Base-by-base conservation (phyloP, 2,797 vertebrate species). In the Sebastes glaucus region DNA sequence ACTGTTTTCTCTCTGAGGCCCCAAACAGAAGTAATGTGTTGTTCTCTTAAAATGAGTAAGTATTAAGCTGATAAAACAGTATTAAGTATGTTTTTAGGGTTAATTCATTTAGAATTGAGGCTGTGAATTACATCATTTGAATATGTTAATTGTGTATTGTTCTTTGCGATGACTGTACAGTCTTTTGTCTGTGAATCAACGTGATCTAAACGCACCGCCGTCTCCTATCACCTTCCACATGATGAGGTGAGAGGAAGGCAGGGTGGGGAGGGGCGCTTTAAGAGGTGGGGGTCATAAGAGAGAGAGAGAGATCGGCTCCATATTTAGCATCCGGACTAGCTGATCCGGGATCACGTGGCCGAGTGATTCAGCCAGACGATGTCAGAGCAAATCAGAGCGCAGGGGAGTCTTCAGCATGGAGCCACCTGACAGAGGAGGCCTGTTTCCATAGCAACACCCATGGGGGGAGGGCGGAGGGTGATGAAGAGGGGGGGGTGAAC, bases 361-460 rank as follows among this genome's bases (percentile, higher is more conserved):
- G 60, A 81, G 75, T 91, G 93, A 94, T 84, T 94, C 91, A 94
- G 75, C 84, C 79, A 82, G 86, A 90, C 80, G 32, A 72, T 80
- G 82, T 93, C 84, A 76, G 84, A 89, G 90, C 87, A 87, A 91
- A 94, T 94, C 91, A 91, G 89, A 89, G 87, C 25, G 69, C 87
- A 74, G 77, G 81, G 82, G 74, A 76, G 77, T 53, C 11, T 89
- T 83, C 70, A 78, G 80, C 83, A 73, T 80, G 79, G 74, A 87
- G 86, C 86, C 89, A 92, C 87, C 90, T 94, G 93, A 94, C 89
- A 86, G 87, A 90, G 85, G 82, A 90, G 87, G 87, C 66, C 77
- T 91, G 93, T 94, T 94, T 92, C 95, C 90, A 94, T 95, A 60
- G 93, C 81, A 94, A 95, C 93, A 61, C 63, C 55, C 80, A 71